phyloP scores from a whole-genome alignment of 2,888 invertebrate genomes.

The Pecten maximus region DNA sequence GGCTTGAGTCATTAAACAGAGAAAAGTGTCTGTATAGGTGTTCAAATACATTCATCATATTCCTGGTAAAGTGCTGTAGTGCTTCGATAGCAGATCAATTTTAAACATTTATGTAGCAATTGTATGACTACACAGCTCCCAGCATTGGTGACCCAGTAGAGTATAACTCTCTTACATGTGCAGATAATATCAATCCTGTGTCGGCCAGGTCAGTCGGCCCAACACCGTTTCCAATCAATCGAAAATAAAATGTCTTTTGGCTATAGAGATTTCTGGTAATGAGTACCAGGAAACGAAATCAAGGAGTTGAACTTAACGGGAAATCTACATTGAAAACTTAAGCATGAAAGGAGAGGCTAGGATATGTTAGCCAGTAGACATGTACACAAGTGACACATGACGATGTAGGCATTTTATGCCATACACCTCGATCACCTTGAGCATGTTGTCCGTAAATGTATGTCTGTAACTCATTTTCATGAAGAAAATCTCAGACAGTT shows the following conservation, averaged over 20 bases:
- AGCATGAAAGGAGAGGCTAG: neutral
- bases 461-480: too few species aligned
- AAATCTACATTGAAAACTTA: neutral
- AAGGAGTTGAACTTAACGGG: neutral
- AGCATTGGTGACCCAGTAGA: neutral
- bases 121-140: neutral
- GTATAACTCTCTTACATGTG: neutral
- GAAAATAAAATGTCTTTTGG: neutral
- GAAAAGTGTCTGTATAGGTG: neutral
- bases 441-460: too few species aligned
- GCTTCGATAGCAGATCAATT: neutral
- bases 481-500: too few species aligned
- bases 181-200: neutral
- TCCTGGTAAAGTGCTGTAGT: neutral
- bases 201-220: neutral
- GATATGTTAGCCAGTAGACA: neutral
- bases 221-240: neutral
- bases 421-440: too few species aligned
- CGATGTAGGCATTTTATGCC: too few species aligned
- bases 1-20: neutral
- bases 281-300: neutral
- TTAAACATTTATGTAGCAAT: constrained; percentile 21
- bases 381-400: neutral
- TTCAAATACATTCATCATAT: neutral
- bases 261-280: neutral